Evolutionary conservation across 2,113 vertebrate species (phyloP), one percentile per base, ranked within the genome.

Genomic region (Elephantulus edwardii): DNA sequence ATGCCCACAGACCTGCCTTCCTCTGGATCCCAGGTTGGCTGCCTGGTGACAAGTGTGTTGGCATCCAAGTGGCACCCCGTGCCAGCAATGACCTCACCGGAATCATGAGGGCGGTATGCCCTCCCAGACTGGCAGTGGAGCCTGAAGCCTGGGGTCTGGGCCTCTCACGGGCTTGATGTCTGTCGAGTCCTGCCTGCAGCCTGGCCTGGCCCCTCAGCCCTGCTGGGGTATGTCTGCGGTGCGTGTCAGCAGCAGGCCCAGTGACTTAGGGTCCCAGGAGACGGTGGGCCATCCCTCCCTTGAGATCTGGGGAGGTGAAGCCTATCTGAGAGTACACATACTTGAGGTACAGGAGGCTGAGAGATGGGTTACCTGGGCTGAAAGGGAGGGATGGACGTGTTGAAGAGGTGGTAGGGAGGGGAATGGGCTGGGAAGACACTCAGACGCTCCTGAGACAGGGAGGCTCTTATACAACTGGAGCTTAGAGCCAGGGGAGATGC

Each of bases 81-180:
- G 84, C 94, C 95, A 95, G 89, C 38, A 87, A 52, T 91, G 94
- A 95, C 44, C 84, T 95, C 94, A 95, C 5, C 3, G 3, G 62
- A 58, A 81, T 91, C 92, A 83, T 38, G 30, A 91, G 80, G 72
- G 83, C 80, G 89, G 92, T 91, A 20, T 17, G 75, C 70, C 70
- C 20, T 22, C 0, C 0, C 11, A 38, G 64, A 66, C 26, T 72
- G 44, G 35, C 14, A 38, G 22, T 58, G 75, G 82, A 70, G 30
- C 14, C 70, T 50, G 3, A 26, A 85, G 26, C 79, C 50, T 52
- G 68, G 78, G 40, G 84, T 89, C 46, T 33, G 30, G 85, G 60
- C 19, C 40, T 66, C 33, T 71, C 7, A n/a, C 3, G 24, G 70
- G 54, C 7, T 24, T 3, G 17, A 42, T 0, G 0, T 6, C 80